These are phyloP conservation scores for Actinostola sp. DNA, from an alignment of 92 coral and sea anemone genomes.

Conservation along the genomic window DNA sequence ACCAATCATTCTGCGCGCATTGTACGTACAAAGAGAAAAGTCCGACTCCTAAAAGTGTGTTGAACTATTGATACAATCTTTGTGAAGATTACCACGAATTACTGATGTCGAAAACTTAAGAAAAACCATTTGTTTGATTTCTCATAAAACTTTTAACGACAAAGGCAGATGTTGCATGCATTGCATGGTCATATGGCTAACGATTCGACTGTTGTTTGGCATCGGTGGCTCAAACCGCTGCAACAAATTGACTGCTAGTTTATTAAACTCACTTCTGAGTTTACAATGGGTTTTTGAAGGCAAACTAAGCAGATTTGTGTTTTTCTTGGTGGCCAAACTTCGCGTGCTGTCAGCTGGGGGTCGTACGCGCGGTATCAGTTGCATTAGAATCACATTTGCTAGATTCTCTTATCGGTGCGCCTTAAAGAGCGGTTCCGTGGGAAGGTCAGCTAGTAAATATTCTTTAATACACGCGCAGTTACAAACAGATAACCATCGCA, in stretches of 20 bases:
- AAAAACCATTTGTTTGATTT: conserved; percentile 15
- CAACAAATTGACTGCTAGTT: background rate
- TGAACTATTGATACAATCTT: conserved; percentile 4
- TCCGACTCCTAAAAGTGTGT: background rate
- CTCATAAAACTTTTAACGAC: conserved; percentile 2
- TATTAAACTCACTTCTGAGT: background rate
- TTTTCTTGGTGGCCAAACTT: background rate
- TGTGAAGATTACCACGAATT: conserved; percentile 7
- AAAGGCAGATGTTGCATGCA: conserved; percentile 1
- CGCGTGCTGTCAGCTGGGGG: conserved; percentile 17
- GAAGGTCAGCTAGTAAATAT: conserved; percentile 32
- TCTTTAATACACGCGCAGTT: conserved; percentile 32
- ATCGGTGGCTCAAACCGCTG: background rate
- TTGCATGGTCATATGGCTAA: background rate
- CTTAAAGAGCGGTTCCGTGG: conserved; percentile 27
- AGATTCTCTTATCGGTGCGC: conserved; percentile 9
- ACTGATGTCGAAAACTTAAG: conserved; percentile 7
- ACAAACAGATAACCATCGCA: conserved; percentile 27
- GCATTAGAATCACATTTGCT: background rate
- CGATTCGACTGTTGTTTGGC: background rate
- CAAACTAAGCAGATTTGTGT: background rate
- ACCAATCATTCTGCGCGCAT: background rate
- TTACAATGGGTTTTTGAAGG: background rate
- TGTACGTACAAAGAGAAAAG: background rate
- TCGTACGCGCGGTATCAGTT: conserved; percentile 13